Evolutionary conservation across 2,113 vertebrate genomes (phyloP).

Genomic region (Eurypyga helias): DNA sequence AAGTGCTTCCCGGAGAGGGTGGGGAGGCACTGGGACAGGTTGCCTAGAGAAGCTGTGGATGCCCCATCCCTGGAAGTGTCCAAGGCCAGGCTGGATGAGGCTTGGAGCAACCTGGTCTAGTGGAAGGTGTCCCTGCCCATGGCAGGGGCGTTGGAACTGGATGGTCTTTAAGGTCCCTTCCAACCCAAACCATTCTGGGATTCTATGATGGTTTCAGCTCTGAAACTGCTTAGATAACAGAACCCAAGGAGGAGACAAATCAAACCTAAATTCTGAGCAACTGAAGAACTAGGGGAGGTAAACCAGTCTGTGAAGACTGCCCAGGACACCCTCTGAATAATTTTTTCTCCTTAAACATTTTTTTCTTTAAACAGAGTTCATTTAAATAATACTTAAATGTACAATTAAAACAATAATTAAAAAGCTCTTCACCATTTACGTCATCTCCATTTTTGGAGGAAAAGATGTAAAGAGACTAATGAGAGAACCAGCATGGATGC

Average conservation of each 20-base stretch:
- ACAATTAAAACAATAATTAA: background rate
- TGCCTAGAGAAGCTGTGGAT: too few relatives aligned
- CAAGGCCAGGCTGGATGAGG: too few relatives aligned
- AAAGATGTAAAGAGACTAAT: background rate
- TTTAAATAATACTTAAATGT: background rate
- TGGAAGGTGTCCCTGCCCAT: too few relatives aligned
- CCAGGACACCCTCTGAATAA: background rate
- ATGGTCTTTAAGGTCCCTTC: too few relatives aligned
- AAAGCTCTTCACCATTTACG: background rate
- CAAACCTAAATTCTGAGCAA: background rate
- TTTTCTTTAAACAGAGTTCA: background rate
- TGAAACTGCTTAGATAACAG: background rate
- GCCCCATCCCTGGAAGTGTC: too few relatives aligned
- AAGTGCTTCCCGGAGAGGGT: too few relatives aligned
- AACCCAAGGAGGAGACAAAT: background rate
- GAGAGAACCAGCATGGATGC: background rate
- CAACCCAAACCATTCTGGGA: too few relatives aligned
- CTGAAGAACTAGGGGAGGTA: background rate
- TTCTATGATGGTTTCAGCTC: background rate
- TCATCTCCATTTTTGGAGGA: background rate
- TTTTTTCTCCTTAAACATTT: background rate
- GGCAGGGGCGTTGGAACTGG: too few relatives aligned
- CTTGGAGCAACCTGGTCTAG: too few relatives aligned
- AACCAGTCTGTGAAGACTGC: background rate
- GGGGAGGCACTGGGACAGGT: too few relatives aligned